Conservation (phyloP, 1,140 invertebrate genomes). For the Aphelenchoides fujianensis region DNA sequence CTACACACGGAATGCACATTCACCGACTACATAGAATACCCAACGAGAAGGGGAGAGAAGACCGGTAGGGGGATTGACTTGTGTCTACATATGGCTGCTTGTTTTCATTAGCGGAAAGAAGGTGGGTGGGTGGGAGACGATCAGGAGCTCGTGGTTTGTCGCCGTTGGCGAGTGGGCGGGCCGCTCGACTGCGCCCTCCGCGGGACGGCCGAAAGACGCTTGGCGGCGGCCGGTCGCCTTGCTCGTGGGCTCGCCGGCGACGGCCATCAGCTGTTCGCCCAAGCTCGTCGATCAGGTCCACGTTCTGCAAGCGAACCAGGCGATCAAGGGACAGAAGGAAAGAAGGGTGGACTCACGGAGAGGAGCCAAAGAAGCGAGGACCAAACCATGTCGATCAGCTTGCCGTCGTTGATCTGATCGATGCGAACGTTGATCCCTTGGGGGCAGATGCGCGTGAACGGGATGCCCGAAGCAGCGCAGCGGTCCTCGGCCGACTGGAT, state of each 20-base stretch:
- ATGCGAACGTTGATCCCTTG: slow-evolving; percentile 51
- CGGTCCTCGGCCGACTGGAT: slow-evolving; percentile 50
- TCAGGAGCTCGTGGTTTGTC: too few relatives aligned
- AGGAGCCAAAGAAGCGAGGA: slow-evolving; percentile 34
- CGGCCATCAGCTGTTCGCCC: not conserved
- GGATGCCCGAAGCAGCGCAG: slow-evolving; percentile 52
- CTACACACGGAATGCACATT: too few relatives aligned
- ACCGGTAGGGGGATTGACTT: too few relatives aligned
- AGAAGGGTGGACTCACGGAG: not conserved
- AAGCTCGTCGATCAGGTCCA: slow-evolving; percentile 24
- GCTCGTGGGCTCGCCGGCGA: not conserved
- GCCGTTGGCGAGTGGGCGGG: not conserved
- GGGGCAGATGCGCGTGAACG: slow-evolving; percentile 49
- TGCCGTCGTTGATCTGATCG: slow-evolving; percentile 55
- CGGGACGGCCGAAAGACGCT: not conserved
- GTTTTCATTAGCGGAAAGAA: too few relatives aligned
- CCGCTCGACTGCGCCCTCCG: not conserved
- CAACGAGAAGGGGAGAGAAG: too few relatives aligned
- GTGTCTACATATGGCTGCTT: too few relatives aligned
- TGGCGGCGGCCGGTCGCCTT: not conserved
- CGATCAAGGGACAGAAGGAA: too few relatives aligned
- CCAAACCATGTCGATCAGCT: slow-evolving; percentile 59
- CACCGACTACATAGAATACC: too few relatives aligned
- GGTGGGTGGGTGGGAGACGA: too few relatives aligned
- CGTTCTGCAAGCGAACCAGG: slow-evolving; percentile 16